Base-by-base conservation (phyloP, 2,113 vertebrate species). In the Sula dactylatra region DNA sequence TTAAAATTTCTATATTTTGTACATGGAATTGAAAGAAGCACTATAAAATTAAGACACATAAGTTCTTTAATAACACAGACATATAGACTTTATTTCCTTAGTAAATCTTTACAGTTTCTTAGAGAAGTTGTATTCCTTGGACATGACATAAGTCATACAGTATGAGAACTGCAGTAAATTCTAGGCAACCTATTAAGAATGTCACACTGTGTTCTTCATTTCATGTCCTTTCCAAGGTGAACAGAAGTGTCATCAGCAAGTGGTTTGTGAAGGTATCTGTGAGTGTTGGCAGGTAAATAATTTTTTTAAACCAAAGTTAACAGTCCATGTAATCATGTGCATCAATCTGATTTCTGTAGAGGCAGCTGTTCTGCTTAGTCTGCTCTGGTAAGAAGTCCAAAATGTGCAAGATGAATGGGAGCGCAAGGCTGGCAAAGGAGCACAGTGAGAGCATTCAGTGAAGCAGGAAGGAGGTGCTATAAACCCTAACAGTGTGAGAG, bases 231-330 rank as follows among this genome's bases (percentile, higher is more conserved):
- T 44, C 94, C 97, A 96, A 81, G 92, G 96, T 96, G 94, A 97
- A 38, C 95, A 79, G n/a, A 67, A 82, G 74, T 59, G 65, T 21
- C 94, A 92, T n/a, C 96, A 82, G 85, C 88, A 58, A 52, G 91
- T 69, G 92, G 10, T 74, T 92, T 90, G 95, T 91, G 94, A 94
- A 69, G 93, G 91, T 69, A 79, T 91, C 95, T 96, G 94, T 0
- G 61, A 69, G 88, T 38, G 50, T 62, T 94, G 96, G 94, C 97
- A 92, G 92, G 93, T 95, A 94, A 89, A 95, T 96, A 79, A 84
- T 91, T 96, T 96, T 94, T 94, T 93, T 80, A 58, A 90, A 86
- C 66, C 56, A 87, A 91, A 94, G 94, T 94, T 95, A 97, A 96
- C 88, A 91, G 90, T 44, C 82, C 91, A 24, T 91, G 95, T 92